Evolutionary conservation across 30 jellyfish, hydroid and myxozoan species (phyloP), one percentile per base, ranked within the genome.

Genomic region (Nemopilema nomurai): DNA sequence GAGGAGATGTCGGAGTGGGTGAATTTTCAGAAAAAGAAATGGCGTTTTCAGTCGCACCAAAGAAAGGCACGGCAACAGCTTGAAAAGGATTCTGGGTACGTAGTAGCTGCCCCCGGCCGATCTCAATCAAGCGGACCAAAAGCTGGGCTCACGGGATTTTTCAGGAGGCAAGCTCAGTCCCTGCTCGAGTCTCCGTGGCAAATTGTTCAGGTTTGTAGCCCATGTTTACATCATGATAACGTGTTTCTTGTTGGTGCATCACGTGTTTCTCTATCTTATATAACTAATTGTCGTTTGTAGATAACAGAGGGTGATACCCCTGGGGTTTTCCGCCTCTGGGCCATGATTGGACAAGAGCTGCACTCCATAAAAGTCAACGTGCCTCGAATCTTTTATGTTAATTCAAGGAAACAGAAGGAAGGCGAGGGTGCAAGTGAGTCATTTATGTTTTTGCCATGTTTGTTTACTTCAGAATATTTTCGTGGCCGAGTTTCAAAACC

Each of bases 401-500:
- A 92, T 49, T 92, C 98, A 52, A 78, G 86, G 57, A 89, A 87
- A 53, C 80, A 65, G 30, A 92, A 92, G 72, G 96, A 89, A 63
- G 93, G 93, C 8, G 96, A 87, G 23, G 96, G 97, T 6, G 98
- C 98, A n/a, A 86, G 98, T 91, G 80, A 85, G 96, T 69, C 19
- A 19, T 19, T 7, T 30, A 0, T 27, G 16, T 26, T 8, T 28
- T 20, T 49, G 21, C 16, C 21, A 1, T 72, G 28, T 19, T 72
- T 30, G 67, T 25, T 29, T 31, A 29, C n/a, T n/a, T n/a, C n/a
- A n/a, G n/a, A n/a, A n/a, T n/a, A n/a, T n/a, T n/a, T n/a, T n/a
- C n/a, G n/a, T n/a, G n/a, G n/a, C n/a, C n/a, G n/a, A n/a, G n/a
- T n/a, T n/a, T n/a, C n/a, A n/a, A n/a, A n/a, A n/a, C n/a, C n/a